Base-by-base conservation (phyloP, 1,140 invertebrate species). In the Oedothorax gibbosus region DNA sequence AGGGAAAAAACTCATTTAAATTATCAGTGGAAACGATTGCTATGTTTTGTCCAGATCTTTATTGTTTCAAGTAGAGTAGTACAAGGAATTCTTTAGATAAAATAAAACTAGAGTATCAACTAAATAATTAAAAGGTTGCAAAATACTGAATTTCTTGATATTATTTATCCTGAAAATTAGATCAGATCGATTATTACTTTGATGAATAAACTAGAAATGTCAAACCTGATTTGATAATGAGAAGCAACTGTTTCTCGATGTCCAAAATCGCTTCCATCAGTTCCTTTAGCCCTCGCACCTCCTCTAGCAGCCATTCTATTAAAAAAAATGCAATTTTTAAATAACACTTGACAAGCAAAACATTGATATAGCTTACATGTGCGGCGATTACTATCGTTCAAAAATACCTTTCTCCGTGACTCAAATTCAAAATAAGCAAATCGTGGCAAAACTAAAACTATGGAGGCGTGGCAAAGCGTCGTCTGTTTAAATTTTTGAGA, bases 251-350 rank as follows among this genome's bases (percentile, higher is more conserved):
- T 87, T 78, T 88, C 87, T 11, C 88, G 78, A 78, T 88, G 88
- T 20, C 77, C 20, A 86, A 76, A 88, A 86, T 88, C 88, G 66
- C 75, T 87, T 57, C 88, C 88, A 86, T 88, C 88, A 64, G 87
- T 88, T 35, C 88, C 88, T 54, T 66, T 53, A 57, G 86, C 87
- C 62, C 86, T 65, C 18, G 85, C 60, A 51, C 88, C 88, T n/a
- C 69, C 81, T 85, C 77, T 88, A 11, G 88, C 87, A 57, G 88
- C 80, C 88, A 88, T 88, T 73, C 21, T 71, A 15, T 12, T 35
- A 57, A 53, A 51, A 35, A 50, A 14, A 66, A 35, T 35, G 66
- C 9, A 62, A 62, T 18, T 14, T 62, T 18, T 14, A 35, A 18
- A 35, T 12, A 69, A 77, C 68, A 62, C 15, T 18, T 21, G 14